A percentile compares a stretch with the other conserved stretches of the same genome.
phyloP scores from a whole-genome alignment of 1,140 invertebrate genomes.

The Cydia splendana region DNA sequence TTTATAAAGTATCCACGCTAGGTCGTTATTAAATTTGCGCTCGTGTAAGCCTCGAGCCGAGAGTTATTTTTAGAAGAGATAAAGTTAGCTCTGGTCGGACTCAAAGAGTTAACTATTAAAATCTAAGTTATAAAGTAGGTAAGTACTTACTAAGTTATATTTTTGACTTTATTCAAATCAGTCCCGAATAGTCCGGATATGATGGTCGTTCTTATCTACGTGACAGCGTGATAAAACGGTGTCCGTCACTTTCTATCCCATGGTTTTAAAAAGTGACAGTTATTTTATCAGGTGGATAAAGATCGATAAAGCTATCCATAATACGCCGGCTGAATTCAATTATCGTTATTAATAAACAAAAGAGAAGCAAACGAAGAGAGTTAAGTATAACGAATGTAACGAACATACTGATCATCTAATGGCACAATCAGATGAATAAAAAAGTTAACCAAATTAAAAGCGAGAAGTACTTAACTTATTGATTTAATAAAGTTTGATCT shows the following conservation, averaged over 20 bases:
- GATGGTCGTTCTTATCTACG: too few relatives aligned
- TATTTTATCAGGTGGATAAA: too few relatives aligned
- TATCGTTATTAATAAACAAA: neutral
- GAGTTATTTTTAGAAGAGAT: conserved; percentile 7
- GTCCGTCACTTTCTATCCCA: too few relatives aligned
- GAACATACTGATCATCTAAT: neutral
- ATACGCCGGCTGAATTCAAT: too few relatives aligned
- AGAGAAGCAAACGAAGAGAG: neutral
- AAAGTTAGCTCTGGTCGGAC: neutral
- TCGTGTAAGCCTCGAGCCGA: conserved; percentile 8
- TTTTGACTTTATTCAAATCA: too few relatives aligned
- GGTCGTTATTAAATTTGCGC: conserved; percentile 3
- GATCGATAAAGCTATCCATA: too few relatives aligned
- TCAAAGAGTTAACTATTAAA: neutral
- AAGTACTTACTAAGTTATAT: too few relatives aligned
- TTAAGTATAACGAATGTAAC: too few relatives aligned
- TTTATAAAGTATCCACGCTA: neutral
- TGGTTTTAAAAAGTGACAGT: too few relatives aligned
- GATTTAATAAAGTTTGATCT: neutral
- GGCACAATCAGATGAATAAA: neutral
- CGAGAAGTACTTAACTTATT: neutral
- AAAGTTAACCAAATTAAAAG: neutral
- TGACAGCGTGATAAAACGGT: too few relatives aligned
- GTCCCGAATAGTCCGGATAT: too few relatives aligned
- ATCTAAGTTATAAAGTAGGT: too few relatives aligned